These are phyloP conservation scores for Gonioctena quinquepunctata DNA, from an alignment of 1,140 invertebrate genomes.

Conservation along the genomic window DNA sequence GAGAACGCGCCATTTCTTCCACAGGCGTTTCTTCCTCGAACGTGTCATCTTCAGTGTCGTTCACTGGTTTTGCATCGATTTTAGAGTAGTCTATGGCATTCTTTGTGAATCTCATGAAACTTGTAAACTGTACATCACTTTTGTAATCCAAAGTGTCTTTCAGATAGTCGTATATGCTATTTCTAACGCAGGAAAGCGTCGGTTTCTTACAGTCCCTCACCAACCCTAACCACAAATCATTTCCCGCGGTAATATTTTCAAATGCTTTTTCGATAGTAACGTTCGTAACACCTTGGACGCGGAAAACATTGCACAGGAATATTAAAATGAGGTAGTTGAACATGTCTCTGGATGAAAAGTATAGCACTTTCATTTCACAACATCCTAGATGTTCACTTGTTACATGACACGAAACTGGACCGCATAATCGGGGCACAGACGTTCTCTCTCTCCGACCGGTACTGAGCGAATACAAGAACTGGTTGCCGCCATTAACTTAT, in stretches of 20 bases:
- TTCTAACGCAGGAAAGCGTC: conserved; percentile 74
- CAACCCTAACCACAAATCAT: conserved; percentile 71
- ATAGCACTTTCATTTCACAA: conserved; percentile 12
- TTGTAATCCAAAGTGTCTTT: conserved; percentile 65
- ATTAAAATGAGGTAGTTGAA: conserved; percentile 2
- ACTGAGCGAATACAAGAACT: conserved; percentile 32
- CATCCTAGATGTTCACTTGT: conserved; percentile 1
- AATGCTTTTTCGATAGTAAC: background rate
- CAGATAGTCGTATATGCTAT: conserved; percentile 72
- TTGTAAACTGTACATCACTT: conserved; percentile 70
- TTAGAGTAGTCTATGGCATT: conserved; percentile 64
- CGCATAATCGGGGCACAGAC: conserved; percentile 35
- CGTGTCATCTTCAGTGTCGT: conserved; percentile 51
- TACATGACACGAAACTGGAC: conserved; percentile 26
- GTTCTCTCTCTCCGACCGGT: conserved; percentile 26
- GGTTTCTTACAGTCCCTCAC: conserved; percentile 70
- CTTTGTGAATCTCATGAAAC: conserved; percentile 69
- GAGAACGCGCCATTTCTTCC: conserved; percentile 71
- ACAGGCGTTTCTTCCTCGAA: conserved; percentile 57
- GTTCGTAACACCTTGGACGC: background rate
- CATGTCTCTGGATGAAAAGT: conserved; percentile 12
- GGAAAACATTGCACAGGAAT: background rate
- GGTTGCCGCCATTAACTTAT: conserved; percentile 33
- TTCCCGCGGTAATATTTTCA: conserved; percentile 54
- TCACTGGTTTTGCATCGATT: conserved; percentile 32